Percentiles rank a stretch among this genome's conserved stretches.
These are phyloP conservation scores for Heterotilapia buettikoferi DNA, from an alignment of 2,113 vertebrate genomes.

Conservation along the genomic window DNA sequence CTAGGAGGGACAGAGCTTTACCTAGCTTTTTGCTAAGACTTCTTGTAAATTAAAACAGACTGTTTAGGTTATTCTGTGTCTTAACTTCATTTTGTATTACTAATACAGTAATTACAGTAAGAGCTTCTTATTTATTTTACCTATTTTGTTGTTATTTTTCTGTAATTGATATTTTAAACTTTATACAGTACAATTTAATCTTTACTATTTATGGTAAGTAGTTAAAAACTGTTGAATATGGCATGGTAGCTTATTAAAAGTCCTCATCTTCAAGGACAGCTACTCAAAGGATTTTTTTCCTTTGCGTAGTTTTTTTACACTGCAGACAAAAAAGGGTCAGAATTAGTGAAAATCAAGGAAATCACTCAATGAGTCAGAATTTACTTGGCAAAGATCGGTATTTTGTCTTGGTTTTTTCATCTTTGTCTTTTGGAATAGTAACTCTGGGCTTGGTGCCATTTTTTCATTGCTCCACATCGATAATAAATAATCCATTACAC, in stretches of 20 bases:
- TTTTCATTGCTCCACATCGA: neutral
- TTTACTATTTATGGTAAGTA: neutral
- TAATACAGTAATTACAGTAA: neutral
- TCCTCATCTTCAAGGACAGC: neutral
- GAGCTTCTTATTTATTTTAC: neutral
- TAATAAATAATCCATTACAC: slow-evolving; percentile 35
- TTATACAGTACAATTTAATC: neutral
- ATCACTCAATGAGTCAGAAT: neutral
- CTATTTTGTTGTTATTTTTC: neutral
- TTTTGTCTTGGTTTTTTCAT: neutral
- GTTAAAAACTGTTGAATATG: neutral
- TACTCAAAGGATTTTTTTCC: neutral
- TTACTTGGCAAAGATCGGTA: neutral
- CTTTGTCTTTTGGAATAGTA: neutral
- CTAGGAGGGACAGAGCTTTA: neutral
- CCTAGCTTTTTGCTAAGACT: neutral
- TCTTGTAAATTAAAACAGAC: neutral
- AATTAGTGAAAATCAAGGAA: neutral
- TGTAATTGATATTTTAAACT: neutral
- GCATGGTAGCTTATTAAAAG: neutral
- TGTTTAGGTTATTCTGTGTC: neutral
- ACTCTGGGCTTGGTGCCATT: neutral
- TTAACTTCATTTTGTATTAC: neutral
- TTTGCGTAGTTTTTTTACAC: neutral
- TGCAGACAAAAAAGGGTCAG: neutral